Evolutionary conservation across 2,797 vertebrate species (phyloP), one percentile per base, ranked within the genome.

Genomic region (Sebastes umbrosus): DNA sequence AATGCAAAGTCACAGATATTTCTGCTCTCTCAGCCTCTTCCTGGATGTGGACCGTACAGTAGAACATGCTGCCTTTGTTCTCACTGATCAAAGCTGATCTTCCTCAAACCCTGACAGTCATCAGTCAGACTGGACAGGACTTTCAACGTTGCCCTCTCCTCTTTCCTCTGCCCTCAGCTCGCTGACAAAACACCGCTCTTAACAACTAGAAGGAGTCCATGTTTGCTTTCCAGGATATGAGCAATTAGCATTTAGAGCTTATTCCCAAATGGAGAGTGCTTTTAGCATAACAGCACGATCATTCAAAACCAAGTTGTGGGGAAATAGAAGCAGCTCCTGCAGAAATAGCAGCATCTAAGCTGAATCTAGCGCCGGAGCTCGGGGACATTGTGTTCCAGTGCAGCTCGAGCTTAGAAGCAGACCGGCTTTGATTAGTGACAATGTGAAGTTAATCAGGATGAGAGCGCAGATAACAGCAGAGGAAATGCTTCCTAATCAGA

Each of bases 341-440:
- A 73, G 79, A 80, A 2, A 50, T 50, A 50, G 46, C 46, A 66
- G 81, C 69, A 75, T 80, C 57, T 29, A 6, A 69, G 77, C 64
- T 79, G 78, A 84, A 73, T 82, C 29, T 54, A 13, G 79, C 29
- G 4, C 4, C 6, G 6, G 66, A 63, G 88, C 84, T 81, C 1
- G 6, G 86, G 88, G 68, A 88, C 84, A 58, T 63, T 4, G 83
- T 57, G 83, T 80, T 88, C 67, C 60, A 34, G 71, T 10, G 73
- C 76, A 36, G 82, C 82, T 69, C 52, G 3, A 39, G 82, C 84
- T 69, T 10, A 43, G 64, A 80, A 69, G 76, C 63, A 54, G 70
- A 69, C 76, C n/a, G 25, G 68, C 77, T 90, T 75, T 82, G 80
- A 89, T 93, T 84, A 77, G 89, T 34, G 81, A 88, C 80, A 69